A percentile compares a stretch with the other conserved stretches of the same genome.
Evolutionary conservation across 37 sponge, comb jelly and placozoan genomes (phyloP).

Genomic region (Halichondria panicea): DNA sequence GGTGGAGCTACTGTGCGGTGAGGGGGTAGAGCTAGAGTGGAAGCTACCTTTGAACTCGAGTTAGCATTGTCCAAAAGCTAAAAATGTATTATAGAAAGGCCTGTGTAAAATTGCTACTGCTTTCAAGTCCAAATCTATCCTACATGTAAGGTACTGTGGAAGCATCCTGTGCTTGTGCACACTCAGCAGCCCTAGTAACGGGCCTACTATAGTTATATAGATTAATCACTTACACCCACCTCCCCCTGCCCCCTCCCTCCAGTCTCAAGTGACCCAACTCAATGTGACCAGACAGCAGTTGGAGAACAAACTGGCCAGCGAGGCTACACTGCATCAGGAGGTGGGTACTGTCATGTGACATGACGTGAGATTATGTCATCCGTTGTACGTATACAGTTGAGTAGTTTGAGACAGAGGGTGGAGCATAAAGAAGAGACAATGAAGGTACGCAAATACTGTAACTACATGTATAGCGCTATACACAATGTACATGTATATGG

Average conservation of each 20-base stretch:
- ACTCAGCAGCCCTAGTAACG: background rate
- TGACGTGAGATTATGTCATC: too few species aligned
- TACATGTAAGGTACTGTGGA: background rate
- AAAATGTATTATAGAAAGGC: too few species aligned
- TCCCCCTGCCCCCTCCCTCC: background rate
- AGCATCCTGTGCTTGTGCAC: background rate
- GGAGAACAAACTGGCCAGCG: constrained; percentile 42
- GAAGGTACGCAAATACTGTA: too few species aligned
- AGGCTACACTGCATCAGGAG: constrained; percentile 44
- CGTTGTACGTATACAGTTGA: background rate
- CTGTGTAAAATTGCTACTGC: too few species aligned
- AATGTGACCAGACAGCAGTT: constrained; percentile 32
- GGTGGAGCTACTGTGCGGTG: background rate
- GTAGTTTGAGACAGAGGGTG: background rate
- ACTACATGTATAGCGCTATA: too few species aligned
- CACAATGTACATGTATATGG: too few species aligned
- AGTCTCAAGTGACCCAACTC: constrained; percentile 36
- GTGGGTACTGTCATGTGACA: too few species aligned
- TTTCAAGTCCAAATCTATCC: background rate
- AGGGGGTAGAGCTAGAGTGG: too few species aligned
- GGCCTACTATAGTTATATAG: background rate
- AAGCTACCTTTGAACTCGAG: too few species aligned
- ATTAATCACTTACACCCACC: too few species aligned
- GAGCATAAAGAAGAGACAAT: background rate
- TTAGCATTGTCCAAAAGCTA: too few species aligned